These are phyloP conservation scores for Drosophila picticornis DNA, from an alignment of 2,888 invertebrate species.

Conservation along the genomic window DNA sequence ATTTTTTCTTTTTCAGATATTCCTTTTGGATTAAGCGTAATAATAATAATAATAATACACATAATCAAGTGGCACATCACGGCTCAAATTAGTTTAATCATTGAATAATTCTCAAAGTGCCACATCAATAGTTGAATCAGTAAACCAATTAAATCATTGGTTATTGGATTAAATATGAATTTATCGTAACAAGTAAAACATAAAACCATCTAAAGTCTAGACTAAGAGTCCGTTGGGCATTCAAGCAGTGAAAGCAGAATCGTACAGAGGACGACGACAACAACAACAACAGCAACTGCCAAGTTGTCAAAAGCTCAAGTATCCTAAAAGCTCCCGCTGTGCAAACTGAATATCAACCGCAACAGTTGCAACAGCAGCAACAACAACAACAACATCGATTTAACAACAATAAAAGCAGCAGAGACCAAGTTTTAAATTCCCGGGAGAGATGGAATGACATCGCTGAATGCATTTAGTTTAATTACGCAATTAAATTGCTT, in stretches of 20 bases:
- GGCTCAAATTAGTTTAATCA: not conserved
- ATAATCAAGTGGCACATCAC: not conserved
- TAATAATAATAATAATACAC: too few species aligned
- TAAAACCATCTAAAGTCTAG: constrained; percentile 18
- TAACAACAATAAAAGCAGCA: not conserved
- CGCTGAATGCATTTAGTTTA: constrained; percentile 47
- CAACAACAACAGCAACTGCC: constrained; percentile 20
- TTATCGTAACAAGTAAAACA: constrained; percentile 5
- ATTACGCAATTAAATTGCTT: constrained; percentile 57
- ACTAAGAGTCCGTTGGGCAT: constrained; percentile 20
- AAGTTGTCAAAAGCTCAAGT: constrained; percentile 27
- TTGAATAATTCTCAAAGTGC: constrained; percentile 21
- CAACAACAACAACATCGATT: not conserved
- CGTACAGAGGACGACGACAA: constrained; percentile 4
- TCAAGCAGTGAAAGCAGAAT: constrained; percentile 16
- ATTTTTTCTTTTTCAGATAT: constrained; percentile 6
- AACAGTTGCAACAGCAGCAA: not conserved
- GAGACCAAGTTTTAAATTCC: constrained; percentile 22
- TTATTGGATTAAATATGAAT: not conserved
- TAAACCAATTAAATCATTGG: not conserved
- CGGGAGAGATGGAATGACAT: constrained; percentile 18
- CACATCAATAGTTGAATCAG: constrained; percentile 5
- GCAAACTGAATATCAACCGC: constrained; percentile 21
- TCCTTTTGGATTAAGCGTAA: not conserved
- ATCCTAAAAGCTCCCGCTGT: constrained; percentile 20